phyloP scores from a whole-genome alignment of 1,140 invertebrate species.

The Halotydeus destructor region DNA sequence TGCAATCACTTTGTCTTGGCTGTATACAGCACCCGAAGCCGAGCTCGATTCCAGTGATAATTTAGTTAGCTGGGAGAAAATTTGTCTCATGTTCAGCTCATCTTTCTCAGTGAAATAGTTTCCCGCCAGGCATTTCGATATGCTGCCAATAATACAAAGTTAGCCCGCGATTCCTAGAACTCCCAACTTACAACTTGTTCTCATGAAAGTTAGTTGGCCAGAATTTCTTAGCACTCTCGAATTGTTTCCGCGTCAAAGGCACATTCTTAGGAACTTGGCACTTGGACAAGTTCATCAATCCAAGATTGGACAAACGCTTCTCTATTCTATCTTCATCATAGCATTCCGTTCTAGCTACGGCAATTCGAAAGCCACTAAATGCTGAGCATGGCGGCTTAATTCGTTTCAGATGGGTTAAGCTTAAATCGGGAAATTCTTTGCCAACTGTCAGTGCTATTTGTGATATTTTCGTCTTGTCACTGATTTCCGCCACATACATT shows the following conservation, averaged over 20 bases:
- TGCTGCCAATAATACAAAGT: too few species aligned
- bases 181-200: constrained; percentile 30
- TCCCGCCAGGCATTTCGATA: background rate
- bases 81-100: background rate
- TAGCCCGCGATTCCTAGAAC: too few species aligned
- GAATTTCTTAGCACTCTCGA: constrained; percentile 32
- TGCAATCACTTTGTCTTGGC: constrained; percentile 25
- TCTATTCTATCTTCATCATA: background rate
- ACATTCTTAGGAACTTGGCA: constrained; percentile 33
- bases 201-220: constrained; percentile 63
- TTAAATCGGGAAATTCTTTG: background rate
- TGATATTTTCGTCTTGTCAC: constrained; percentile 11
- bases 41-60: constrained; percentile 1
- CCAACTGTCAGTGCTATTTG: constrained; percentile 3
- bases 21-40: constrained; percentile 21
- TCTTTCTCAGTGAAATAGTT: background rate
- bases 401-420: constrained; percentile 12
- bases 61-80: constrained; percentile 3
- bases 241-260: constrained; percentile 44
- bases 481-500: constrained; percentile 8
- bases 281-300: background rate
- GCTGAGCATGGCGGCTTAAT: background rate
- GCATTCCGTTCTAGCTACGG: background rate
- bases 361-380: background rate
- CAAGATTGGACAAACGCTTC: constrained; percentile 1